Evolutionary conservation across 2,113 vertebrate species (phyloP).

Genomic region (Ifrita kowaldi): DNA sequence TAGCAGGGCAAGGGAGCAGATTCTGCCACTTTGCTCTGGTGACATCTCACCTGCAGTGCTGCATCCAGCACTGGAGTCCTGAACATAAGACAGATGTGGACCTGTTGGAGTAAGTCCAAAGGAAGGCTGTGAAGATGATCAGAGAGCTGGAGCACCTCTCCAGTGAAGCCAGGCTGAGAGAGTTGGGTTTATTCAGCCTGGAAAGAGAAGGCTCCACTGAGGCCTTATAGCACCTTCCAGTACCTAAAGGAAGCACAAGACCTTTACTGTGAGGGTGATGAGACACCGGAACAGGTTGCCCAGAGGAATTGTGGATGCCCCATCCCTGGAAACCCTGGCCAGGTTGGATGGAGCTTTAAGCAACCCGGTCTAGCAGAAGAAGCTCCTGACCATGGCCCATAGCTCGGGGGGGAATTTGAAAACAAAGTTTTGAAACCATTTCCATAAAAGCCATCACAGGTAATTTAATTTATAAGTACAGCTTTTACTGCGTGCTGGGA

Average conservation of each 20-base stretch:
- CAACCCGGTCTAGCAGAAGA: too few species aligned
- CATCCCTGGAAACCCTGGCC: not conserved
- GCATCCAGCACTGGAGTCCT: not conserved
- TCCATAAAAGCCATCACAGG: not conserved
- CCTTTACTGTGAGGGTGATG: not conserved
- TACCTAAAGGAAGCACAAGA: too few species aligned
- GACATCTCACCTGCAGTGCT: not conserved
- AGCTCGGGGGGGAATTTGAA: not conserved
- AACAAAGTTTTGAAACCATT: not conserved
- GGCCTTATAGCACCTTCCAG: not conserved
- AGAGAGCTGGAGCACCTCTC: not conserved
- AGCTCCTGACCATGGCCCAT: not conserved
- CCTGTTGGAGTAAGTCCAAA: not conserved
- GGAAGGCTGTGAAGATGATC: not conserved
- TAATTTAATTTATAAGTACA: not conserved
- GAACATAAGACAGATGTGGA: not conserved
- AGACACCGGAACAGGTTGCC: not conserved
- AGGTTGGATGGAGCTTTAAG: not conserved
- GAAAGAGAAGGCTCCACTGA: not conserved
- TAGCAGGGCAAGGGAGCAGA: not conserved
- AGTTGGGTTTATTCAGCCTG: not conserved
- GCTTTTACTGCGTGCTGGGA: not conserved
- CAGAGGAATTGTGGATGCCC: not conserved
- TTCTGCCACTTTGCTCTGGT: not conserved
- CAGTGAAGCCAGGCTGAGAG: not conserved